Evolutionary conservation across 2,113 vertebrate genomes (phyloP).

Genomic region (Calypte anna): DNA sequence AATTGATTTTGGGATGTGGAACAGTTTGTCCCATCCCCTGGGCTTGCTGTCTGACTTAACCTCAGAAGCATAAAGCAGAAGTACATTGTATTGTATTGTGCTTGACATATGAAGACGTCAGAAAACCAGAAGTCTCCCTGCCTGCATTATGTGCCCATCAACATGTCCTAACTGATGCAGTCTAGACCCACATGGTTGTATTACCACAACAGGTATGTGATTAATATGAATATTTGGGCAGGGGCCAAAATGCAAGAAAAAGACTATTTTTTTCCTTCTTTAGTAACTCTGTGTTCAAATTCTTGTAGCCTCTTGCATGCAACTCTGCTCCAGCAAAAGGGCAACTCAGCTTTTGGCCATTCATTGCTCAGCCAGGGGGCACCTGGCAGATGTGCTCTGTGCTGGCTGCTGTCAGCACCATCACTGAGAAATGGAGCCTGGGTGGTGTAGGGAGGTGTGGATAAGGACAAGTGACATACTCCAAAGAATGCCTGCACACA

Average conservation of each 20-base stretch:
- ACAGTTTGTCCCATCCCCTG: neutral
- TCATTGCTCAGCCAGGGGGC: neutral
- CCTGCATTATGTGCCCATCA: neutral
- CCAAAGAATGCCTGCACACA: neutral
- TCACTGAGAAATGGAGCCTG: neutral
- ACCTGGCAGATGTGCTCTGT: neutral
- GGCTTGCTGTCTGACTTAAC: neutral
- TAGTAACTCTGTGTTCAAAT: neutral
- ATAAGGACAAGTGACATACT: neutral
- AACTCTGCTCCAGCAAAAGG: neutral
- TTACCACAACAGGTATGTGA: neutral
- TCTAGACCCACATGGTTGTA: neutral
- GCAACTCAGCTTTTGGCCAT: neutral
- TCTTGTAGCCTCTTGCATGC: neutral
- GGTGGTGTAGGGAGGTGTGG: neutral
- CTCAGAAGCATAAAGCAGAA: neutral
- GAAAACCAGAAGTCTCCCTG: neutral
- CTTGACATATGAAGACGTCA: neutral
- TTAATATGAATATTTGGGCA: neutral
- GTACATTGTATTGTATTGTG: neutral
- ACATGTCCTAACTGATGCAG: fast-evolving
- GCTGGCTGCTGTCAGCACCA: neutral
- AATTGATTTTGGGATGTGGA: neutral
- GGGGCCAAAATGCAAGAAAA: neutral
- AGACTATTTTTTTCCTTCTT: neutral